These are phyloP conservation scores for Idaea aversata DNA, from an alignment of 2,888 invertebrate species.

Conservation along the genomic window DNA sequence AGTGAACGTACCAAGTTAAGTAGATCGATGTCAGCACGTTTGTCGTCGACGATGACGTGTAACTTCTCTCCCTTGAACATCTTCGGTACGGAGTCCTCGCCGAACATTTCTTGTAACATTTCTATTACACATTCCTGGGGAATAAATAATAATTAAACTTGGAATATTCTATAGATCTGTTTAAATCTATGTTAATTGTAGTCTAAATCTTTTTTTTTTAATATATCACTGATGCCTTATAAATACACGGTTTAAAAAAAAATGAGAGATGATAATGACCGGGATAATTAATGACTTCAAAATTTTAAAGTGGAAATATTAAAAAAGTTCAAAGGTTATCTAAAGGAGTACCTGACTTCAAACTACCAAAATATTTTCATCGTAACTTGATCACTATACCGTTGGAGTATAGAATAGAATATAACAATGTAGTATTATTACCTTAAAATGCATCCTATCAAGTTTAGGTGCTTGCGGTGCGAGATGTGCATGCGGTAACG, in stretches of 20 bases:
- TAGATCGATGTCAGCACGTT: slow-evolving; percentile 92
- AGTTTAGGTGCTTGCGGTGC: slow-evolving; percentile 82
- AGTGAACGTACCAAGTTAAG: slow-evolving; percentile 82
- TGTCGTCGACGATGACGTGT: slow-evolving; percentile 91
- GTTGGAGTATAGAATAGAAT: slow-evolving; percentile 5
- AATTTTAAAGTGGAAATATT: too few species aligned
- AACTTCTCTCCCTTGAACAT: slow-evolving; percentile 95
- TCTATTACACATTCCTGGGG: slow-evolving; percentile 90
- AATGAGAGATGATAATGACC: too few species aligned
- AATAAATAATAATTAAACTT: background rate
- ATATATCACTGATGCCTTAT: too few species aligned
- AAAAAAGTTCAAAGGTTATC: too few species aligned
- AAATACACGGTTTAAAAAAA: too few species aligned
- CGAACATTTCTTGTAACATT: slow-evolving; percentile 97
- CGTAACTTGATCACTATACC: background rate
- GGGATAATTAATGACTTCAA: too few species aligned
- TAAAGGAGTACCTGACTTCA: too few species aligned
- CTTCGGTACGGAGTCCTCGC: slow-evolving; percentile 95
- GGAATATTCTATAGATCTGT: too few species aligned
- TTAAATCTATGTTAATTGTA: too few species aligned
- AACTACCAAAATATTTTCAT: too few species aligned
- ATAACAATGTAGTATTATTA: too few species aligned
- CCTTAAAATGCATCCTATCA: slow-evolving; percentile 95
- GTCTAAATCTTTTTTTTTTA: too few species aligned
- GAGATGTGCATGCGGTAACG: slow-evolving; percentile 47